Evolutionary conservation across 37 sponge, comb jelly and placozoan genomes (phyloP), one percentile per base, ranked within the genome.

Genomic region (Haliclona indistincta): DNA sequence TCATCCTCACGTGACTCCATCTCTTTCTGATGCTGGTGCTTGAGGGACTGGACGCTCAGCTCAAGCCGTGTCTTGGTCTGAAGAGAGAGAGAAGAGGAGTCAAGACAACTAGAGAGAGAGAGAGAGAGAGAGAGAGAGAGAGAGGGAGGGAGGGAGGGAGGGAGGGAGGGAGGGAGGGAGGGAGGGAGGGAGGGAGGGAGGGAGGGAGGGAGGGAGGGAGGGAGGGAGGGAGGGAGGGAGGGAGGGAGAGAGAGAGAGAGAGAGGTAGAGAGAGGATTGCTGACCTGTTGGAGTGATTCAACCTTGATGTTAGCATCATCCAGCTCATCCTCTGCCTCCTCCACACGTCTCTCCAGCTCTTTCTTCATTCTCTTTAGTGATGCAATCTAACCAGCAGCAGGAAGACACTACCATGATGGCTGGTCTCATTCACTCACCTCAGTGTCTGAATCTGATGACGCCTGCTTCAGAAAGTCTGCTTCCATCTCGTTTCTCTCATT

Each of bases 301-400:
- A 81, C 30, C 54, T 86, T 84, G 30, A 78, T 33, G 36, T 83
- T 86, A 39, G 76, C 73, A 30, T 97, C 98, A 64, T 97, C 98
- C 62, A 97, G 74, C 42, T 99, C 99, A 45, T 99, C 99, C 56
- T 99, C 96, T 28, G 90, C 73, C 47, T 90, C 99, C 30, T 88
- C 94, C 29, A 99, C 56, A 74, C 88, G 93, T 17, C 66, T 42
- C 65, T 99, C 94, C 58, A 88, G 53, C 29, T 99, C 99, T 43
- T 87, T 83, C 74, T 93, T 95, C 45, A 77, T 74, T 34, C 83
- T 78, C 67, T 90, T 93, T 78, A 93, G 76, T 3, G 91, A 83
- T 11, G 82, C 75, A 29, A 94, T 26, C 84, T 97, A 77, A 43
- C 73, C 70, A 65, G 76, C 75, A 4, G 82, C 41, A 47, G 15